phyloP scores from a whole-genome alignment of 2,888 invertebrate genomes.

The Noctuana brunneofusca region DNA sequence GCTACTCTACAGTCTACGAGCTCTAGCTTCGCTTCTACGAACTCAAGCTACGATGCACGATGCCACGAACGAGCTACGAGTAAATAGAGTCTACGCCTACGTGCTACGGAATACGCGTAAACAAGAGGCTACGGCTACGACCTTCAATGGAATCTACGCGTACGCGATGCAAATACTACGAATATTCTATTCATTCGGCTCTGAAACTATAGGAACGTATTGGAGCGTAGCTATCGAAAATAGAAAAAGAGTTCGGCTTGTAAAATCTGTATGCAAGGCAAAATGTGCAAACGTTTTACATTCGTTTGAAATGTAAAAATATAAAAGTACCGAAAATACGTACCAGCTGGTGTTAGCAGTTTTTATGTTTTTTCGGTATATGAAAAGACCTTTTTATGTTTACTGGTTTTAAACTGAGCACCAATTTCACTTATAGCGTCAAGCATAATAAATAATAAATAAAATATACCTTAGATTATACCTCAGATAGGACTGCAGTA shows the following conservation, averaged over 20 bases:
- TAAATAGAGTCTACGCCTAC: slow-evolving; percentile 26
- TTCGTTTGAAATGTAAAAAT: not conserved
- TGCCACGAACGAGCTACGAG: not conserved
- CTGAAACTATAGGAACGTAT: slow-evolving; percentile 17
- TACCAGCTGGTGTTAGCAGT: not conserved
- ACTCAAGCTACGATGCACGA: slow-evolving; percentile 7
- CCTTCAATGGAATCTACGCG: slow-evolving; percentile 31
- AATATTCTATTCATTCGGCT: slow-evolving; percentile 24
- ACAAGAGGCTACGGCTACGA: slow-evolving; percentile 24
- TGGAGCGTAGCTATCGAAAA: slow-evolving; percentile 18
- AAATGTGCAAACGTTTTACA: not conserved
- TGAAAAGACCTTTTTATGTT: too few relatives aligned
- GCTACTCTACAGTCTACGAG: slow-evolving; percentile 28
- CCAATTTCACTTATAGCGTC: too few relatives aligned
- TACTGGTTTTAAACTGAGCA: too few relatives aligned
- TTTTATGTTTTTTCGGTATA: too few relatives aligned
- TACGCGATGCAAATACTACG: slow-evolving; percentile 25
- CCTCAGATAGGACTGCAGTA: too few relatives aligned
- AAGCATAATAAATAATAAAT: too few relatives aligned
- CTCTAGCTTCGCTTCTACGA: slow-evolving; percentile 19
- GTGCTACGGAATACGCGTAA: slow-evolving; percentile 24
- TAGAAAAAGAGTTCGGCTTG: slow-evolving; percentile 12
- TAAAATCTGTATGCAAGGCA: slow-evolving; percentile 9
- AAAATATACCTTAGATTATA: too few relatives aligned
- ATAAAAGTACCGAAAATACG: not conserved